These are phyloP conservation scores for Caracal caracal DNA, from an alignment of 2,113 vertebrate species.

Conservation along the genomic window DNA sequence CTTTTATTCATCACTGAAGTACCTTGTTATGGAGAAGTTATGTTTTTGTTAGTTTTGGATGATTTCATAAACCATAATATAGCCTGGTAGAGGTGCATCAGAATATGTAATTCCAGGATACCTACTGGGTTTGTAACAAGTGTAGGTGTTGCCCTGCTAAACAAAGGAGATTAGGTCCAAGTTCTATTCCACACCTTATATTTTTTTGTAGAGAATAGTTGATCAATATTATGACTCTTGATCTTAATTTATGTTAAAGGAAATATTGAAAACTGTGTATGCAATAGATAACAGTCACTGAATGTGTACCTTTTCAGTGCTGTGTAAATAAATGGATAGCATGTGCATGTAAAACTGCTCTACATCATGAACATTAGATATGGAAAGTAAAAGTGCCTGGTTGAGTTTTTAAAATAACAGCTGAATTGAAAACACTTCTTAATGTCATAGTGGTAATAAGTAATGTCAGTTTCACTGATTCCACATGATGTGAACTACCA, in stretches of 20 bases:
- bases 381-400: not conserved
- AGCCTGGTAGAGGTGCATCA: not conserved
- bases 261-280: not conserved
- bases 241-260: not conserved
- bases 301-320: not conserved
- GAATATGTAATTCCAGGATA: not conserved
- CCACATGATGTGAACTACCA: not conserved
- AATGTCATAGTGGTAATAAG: not conserved
- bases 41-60: not conserved
- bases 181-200: not conserved
- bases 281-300: not conserved
- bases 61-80: not conserved
- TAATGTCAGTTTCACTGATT: not conserved
- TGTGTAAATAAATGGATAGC: not conserved
- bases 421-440: not conserved
- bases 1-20: not conserved
- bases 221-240: not conserved
- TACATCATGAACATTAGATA: not conserved
- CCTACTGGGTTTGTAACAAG: not conserved
- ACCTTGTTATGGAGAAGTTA: not conserved
- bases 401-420: not conserved
- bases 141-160: not conserved
- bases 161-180: not conserved
- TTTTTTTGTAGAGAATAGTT: not conserved
- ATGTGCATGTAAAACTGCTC: not conserved